A percentile compares a stretch with the other conserved stretches of the same genome.
phyloP scores from a whole-genome alignment of 2,888 invertebrate species.

The Harpagoxenus sublaevis region DNA sequence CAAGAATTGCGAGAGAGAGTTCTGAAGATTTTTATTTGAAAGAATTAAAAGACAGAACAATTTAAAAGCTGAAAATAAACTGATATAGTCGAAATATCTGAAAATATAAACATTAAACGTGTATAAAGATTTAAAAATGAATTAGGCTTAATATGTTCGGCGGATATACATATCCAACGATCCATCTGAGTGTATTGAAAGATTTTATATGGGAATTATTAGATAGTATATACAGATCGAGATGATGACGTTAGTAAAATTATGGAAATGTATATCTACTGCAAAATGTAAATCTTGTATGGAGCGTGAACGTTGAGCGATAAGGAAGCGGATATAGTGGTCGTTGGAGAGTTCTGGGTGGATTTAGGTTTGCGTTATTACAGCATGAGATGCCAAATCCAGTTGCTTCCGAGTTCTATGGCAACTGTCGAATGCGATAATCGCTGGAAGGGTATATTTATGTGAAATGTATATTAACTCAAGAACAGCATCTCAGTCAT shows the following conservation, averaged over 20 bases:
- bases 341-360: slow-evolving; percentile 43
- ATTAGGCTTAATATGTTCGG: neutral
- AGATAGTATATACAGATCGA: neutral
- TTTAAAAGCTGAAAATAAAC: neutral
- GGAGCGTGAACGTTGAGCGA: slow-evolving; percentile 40
- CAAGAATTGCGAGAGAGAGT: neutral
- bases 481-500: neutral
- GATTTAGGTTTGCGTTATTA: slow-evolving; percentile 34
- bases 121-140: neutral
- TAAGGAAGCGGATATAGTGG: slow-evolving; percentile 43
- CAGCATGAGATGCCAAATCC: slow-evolving; percentile 39
- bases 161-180: neutral
- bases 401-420: slow-evolving; percentile 41
- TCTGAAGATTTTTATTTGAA: neutral
- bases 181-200: neutral
- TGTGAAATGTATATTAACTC: slow-evolving; percentile 12
- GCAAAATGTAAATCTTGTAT: slow-evolving; percentile 40
- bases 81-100: neutral
- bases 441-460: neutral
- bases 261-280: slow-evolving; percentile 34
- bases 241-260: slow-evolving; percentile 9
- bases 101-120: neutral
- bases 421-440: slow-evolving; percentile 43
- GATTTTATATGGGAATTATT: neutral
- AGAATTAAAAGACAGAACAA: neutral